phyloP scores from a whole-genome alignment of 2,888 invertebrate species.

The Ectobius pallidus region DNA sequence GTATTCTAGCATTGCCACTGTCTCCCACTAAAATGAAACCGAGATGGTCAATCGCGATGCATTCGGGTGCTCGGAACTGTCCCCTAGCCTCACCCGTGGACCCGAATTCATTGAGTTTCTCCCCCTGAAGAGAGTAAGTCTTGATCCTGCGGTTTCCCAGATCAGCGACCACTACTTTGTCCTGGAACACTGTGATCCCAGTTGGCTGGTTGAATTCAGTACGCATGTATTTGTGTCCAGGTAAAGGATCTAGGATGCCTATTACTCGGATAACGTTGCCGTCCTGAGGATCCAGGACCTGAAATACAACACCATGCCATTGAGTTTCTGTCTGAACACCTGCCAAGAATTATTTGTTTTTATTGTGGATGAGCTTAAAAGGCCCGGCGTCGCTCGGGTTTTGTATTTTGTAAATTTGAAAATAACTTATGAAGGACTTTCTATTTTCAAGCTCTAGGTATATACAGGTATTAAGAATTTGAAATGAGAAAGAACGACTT shows the following conservation, averaged over 20 bases:
- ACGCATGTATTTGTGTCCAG: slow-evolving; percentile 47
- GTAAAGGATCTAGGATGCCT: slow-evolving; percentile 59
- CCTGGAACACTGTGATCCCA: slow-evolving; percentile 64
- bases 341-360: too few relatives aligned
- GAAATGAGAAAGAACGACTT: too few relatives aligned
- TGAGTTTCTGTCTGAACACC: too few relatives aligned
- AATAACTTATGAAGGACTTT: too few relatives aligned
- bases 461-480: too few relatives aligned
- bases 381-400: too few relatives aligned
- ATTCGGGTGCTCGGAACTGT: slow-evolving; percentile 76
- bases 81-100: slow-evolving; percentile 63
- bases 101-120: slow-evolving; percentile 67
- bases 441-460: too few relatives aligned
- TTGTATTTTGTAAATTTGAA: too few relatives aligned
- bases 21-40: slow-evolving; percentile 81
- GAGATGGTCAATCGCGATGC: slow-evolving; percentile 71
- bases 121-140: slow-evolving; percentile 60
- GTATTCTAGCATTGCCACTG: slow-evolving; percentile 76
- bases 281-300: slow-evolving; percentile 62
- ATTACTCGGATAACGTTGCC: slow-evolving; percentile 67
- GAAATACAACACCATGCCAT: too few relatives aligned
- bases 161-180: slow-evolving; percentile 63
- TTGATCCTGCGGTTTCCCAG: slow-evolving; percentile 75
- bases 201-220: slow-evolving; percentile 74
- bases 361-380: too few relatives aligned